A percentile compares a stretch with the other conserved stretches of the same genome.
phyloP scores from a whole-genome alignment of 2,888 invertebrate genomes.

The Ennomos erosarius region DNA sequence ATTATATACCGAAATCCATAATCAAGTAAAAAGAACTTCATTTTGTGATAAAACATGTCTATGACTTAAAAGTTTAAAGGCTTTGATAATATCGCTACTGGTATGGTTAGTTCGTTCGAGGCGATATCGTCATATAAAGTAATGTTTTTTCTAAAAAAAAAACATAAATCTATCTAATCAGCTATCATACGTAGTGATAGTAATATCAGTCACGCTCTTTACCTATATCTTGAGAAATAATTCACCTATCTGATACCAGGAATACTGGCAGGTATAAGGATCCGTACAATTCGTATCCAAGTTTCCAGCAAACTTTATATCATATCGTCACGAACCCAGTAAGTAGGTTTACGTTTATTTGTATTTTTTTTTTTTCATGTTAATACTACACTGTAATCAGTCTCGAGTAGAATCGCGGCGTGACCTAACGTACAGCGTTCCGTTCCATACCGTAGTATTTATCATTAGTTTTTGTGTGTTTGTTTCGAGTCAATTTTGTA shows the following conservation, averaged over 20 bases:
- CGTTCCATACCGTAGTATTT: conserved; percentile 21
- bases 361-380: conserved; percentile 62
- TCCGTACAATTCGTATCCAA: too few species aligned
- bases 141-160: too few species aligned
- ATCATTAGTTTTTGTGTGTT: conserved; percentile 20
- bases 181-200: too few species aligned
- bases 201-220: conserved; percentile 13
- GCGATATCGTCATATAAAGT: too few species aligned
- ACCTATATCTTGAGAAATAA: conserved; percentile 15
- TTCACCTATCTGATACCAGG: conserved; percentile 11
- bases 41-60: too few species aligned
- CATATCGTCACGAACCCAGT: conserved; percentile 12
- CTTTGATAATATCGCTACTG: too few species aligned
- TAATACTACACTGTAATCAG: conserved; percentile 66
- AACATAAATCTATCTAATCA: too few species aligned
- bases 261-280: too few species aligned
- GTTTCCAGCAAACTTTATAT: not conserved
- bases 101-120: too few species aligned
- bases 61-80: too few species aligned
- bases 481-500: conserved; percentile 36
- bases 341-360: conserved; percentile 55
- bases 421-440: conserved; percentile 54
- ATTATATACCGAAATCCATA: too few species aligned
- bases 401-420: conserved; percentile 58
- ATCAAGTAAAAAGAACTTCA: too few species aligned